Base-by-base conservation (phyloP, 1,140 invertebrate genomes). In the Cardiocondyla obscurior region DNA sequence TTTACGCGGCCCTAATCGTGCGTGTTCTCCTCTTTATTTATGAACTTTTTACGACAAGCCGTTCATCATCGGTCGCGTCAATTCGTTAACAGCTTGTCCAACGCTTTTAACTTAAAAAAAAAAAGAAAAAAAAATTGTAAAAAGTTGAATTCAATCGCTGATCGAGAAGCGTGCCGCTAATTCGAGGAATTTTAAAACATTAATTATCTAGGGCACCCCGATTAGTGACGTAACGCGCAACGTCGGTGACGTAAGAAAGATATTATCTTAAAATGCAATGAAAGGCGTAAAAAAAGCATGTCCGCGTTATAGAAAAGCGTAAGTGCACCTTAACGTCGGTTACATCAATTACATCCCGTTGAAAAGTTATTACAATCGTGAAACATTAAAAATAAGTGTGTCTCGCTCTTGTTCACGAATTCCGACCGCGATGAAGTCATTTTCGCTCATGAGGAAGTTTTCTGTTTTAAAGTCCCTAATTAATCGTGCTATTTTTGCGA, bases 151-250 rank as follows among this genome's bases (percentile, higher is more conserved):
- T 70, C 36, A 84, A 74, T 86, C 42, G 55, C 51, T 16, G 12
- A 0, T 49, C 30, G 19, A 81, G 57, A 65, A 77, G 16, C 6
- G 25, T 42, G 51, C 36, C 49, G 49, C 44, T 85, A 85, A 82
- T 69, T 16, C 44, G 69, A 51, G 39, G 22, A 64, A 79, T 79
- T 82, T 83, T 83, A 33, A 60, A 82, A 82, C 76, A 76, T 82
- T 22, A 82, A 86, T 83, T 83, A 73, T 53, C 42, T 8, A 10
- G 4, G 36, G 28, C 28, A 67, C 39, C 79, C 72, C 67, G n/a
- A 46, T 39, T 55, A 25, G 4, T 86, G 58, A 67, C 14, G 72
- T 65, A 82, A 86, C 25, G 1, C 8, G 5, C 22, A 36, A n/a
- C 28, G 39, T 12, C 16, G 44, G 28, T 86, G 72, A 73, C 19